Conservation (phyloP, 1,140 invertebrate genomes). For the Hycleus phaleratus region DNA sequence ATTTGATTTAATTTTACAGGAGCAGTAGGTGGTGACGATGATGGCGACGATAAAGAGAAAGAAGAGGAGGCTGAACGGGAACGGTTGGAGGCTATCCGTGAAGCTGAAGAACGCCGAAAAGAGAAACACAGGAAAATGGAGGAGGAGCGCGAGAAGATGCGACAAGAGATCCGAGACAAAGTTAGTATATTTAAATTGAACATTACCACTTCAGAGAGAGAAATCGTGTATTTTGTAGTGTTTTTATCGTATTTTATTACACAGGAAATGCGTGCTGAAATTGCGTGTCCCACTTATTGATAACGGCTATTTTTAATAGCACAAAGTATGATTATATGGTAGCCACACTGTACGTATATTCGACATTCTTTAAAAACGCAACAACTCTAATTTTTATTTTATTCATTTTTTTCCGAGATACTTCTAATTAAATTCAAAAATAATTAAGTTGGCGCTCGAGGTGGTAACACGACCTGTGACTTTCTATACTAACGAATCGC, state of each 20-base stretch:
- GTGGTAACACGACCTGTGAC: too few relatives aligned
- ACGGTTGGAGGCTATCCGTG: slow-evolving; percentile 83
- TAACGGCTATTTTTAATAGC: slow-evolving; percentile 7
- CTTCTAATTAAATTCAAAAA: too few relatives aligned
- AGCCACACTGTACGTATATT: too few relatives aligned
- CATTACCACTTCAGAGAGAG: too few relatives aligned
- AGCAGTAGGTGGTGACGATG: slow-evolving; percentile 82
- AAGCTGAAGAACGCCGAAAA: slow-evolving; percentile 89
- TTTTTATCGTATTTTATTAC: too few relatives aligned
- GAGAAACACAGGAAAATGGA: slow-evolving; percentile 98
- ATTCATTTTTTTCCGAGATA: too few relatives aligned
- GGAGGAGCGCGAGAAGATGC: slow-evolving; percentile 94
- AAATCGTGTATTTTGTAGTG: too few relatives aligned
- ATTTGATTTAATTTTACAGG: slow-evolving; percentile 47
- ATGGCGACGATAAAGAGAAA: slow-evolving; percentile 86
- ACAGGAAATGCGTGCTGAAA: slow-evolving; percentile 2
- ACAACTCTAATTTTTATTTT: too few relatives aligned
- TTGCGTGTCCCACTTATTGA: not conserved
- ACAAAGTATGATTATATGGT: not conserved
- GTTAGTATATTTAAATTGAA: slow-evolving; percentile 45
- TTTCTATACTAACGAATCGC: too few relatives aligned
- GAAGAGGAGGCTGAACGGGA: slow-evolving; percentile 92
- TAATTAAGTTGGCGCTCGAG: too few relatives aligned
- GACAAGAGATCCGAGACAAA: slow-evolving; percentile 96
- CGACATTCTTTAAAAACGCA: too few relatives aligned